These are phyloP conservation scores for Holacanthella duospinosa DNA, from an alignment of 2,888 invertebrate genomes.

Conservation along the genomic window DNA sequence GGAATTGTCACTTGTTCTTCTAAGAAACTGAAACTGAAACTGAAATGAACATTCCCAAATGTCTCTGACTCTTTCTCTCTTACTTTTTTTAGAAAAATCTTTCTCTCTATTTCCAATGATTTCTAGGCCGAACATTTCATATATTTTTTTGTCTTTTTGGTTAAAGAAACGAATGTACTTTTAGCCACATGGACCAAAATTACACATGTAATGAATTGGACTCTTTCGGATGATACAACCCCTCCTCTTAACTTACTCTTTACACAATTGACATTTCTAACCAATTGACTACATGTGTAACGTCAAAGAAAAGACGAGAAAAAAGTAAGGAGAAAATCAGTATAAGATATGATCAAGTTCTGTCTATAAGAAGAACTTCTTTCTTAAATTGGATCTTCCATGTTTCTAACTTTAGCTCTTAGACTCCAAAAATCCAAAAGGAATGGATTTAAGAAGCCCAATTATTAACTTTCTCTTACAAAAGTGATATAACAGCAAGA, in stretches of 20 bases:
- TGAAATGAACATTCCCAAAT: neutral
- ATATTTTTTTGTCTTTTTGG: neutral
- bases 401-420: neutral
- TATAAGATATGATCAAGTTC: neutral
- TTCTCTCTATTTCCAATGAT: no score
- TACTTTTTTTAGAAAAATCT: neutral
- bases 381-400: neutral
- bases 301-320: neutral
- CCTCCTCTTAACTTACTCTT: neutral
- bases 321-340: neutral
- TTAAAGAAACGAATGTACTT: no score
- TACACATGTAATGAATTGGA: conserved; percentile 1
- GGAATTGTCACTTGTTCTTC: neutral
- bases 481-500: neutral
- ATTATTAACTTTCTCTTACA: conserved; percentile 4
- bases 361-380: neutral
- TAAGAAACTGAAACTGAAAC: neutral
- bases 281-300: neutral
- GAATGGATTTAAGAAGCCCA: neutral
- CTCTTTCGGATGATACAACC: neutral
- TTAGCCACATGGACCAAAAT: neutral
- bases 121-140: neutral
- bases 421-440: neutral
- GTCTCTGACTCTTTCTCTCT: neutral
- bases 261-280: neutral